Evolutionary conservation across 2,113 vertebrate genomes (phyloP).

Genomic region (Uria aalge): DNA sequence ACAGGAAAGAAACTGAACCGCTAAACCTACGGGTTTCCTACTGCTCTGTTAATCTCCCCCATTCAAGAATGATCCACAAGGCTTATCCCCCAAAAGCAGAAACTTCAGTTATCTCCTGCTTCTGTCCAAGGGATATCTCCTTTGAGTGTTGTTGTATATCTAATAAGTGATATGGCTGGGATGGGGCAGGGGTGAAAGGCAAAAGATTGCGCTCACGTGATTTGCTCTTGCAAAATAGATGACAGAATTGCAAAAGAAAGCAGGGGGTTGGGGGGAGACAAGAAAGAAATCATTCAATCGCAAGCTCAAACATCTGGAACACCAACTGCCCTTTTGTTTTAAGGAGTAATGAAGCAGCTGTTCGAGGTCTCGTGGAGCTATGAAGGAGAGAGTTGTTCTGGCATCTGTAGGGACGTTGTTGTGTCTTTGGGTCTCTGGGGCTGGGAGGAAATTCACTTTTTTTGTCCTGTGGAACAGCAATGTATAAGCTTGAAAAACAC

Average conservation of each 20-base stretch:
- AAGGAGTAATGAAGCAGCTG: neutral
- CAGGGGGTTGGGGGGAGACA: neutral
- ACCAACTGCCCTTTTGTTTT: neutral
- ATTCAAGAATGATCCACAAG: neutral
- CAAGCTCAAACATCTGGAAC: neutral
- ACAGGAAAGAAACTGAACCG: neutral
- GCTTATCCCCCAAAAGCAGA: neutral
- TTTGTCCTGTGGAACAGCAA: neutral
- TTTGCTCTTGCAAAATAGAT: neutral
- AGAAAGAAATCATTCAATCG: neutral
- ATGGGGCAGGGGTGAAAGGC: neutral
- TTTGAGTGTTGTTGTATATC: neutral
- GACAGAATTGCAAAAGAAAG: neutral
- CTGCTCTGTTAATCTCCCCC: neutral
- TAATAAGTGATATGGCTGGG: neutral
- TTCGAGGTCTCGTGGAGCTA: neutral
- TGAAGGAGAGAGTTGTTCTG: neutral
- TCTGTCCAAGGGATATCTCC: neutral
- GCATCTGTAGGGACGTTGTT: neutral
- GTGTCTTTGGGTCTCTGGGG: neutral
- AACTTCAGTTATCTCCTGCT: neutral
- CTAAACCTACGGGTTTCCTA: neutral
- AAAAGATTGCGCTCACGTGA: neutral
- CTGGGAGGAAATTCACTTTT: neutral
- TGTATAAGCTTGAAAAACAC: neutral